Base-by-base conservation (phyloP, 2,888 invertebrate genomes). In the Toxonevra muliebris region DNA sequence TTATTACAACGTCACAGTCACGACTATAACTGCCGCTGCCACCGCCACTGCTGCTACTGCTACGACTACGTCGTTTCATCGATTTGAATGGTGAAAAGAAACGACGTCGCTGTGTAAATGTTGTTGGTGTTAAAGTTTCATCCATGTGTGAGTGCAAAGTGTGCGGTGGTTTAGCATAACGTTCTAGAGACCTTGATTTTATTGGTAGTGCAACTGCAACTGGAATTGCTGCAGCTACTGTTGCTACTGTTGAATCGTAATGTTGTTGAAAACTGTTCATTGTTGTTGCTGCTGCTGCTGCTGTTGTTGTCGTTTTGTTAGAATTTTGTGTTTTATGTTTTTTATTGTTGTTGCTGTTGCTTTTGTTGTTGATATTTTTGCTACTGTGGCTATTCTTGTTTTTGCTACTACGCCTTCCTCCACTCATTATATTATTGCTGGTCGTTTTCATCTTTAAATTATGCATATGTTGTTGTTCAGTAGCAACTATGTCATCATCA, bases 111-210 rank as follows among this genome's bases (percentile, higher is more conserved):
- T 80, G 77, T 5, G 79, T 76, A 61, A 73, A 72, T n/a, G 64
- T 59, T 19, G 60, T 66, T 12, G 68, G 52, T 19, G 70, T 59
- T 11, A 54, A 20, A 9, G 50, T 41, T 42, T 20, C 65, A 53
- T 55, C 53, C 13, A 55, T 59, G 53, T 55, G 11, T 8, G 72
- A 69, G 8, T 66, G 69, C 41, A 71, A 66, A 55, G 73, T 55
- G 8, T 79, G 79, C 53, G 77, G 73, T n/a, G 81, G 79, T 52
- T 82, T 81, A 7, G 75, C 74, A 69, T 82, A 82, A 42, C 82
- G 81, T 73, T 82, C 82, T 74, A 82, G 76, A 70, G 82, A 82
- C 80, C 82, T 82, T 80, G 82, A 82, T 77, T 82, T 82, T 57
- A 45, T 45, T 15, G 55, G 19, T 57, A 70, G 41, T n/a, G n/a